Evolutionary conservation across 2,888 invertebrate genomes (phyloP), one percentile per base, ranked within the genome.

Genomic region (Acanthosepion pharaonis): DNA sequence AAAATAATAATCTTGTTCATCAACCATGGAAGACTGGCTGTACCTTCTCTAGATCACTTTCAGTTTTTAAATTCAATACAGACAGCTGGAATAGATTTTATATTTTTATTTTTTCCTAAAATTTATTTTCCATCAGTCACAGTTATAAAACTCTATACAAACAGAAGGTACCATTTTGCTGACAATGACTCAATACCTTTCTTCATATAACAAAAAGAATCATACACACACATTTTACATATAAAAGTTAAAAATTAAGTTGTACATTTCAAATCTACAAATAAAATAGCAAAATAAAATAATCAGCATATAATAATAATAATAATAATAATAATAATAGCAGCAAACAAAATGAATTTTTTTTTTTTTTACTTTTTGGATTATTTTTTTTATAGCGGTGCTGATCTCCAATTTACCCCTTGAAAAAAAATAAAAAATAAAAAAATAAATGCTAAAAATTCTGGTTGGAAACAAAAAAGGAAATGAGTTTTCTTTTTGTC

Each of bases 231-330:
- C 2, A n/a, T 78, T 78, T n/a, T n/a, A 78, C n/a, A 78, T 33
- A 78, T 11, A 78, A 78, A n/a, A 78, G n/a, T 78, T 78, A n/a
- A 78, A 42, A 78, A 78, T n/a, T 18, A 78, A 78, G 11, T 33
- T 78, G 78, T 33, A 78, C 78, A 78, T n/a, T 78, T 78, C n/a
- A 78, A 78, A 33, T 78, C 78, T 78, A 78, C n/a, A 78, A 78
- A 78, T 78, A 78, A 78, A 78, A 78, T 33, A 78, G 78, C 78
- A 78, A 78, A 78, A 78, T 78, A 33, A 78, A 78, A 78, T n/a
- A n/a, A 78, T 78, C 78, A 78, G 78, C 78, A 78, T 4, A 15
- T 3, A n/a, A 78, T 15, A 78, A 78, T n/a, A 78, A 78, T n/a
- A 33, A 78, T 11, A 78, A 78, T n/a, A 6, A 78, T n/a, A n/a